These are phyloP conservation scores for Leucosticte australis DNA, from an alignment of 2,113 vertebrate species.

Conservation along the genomic window DNA sequence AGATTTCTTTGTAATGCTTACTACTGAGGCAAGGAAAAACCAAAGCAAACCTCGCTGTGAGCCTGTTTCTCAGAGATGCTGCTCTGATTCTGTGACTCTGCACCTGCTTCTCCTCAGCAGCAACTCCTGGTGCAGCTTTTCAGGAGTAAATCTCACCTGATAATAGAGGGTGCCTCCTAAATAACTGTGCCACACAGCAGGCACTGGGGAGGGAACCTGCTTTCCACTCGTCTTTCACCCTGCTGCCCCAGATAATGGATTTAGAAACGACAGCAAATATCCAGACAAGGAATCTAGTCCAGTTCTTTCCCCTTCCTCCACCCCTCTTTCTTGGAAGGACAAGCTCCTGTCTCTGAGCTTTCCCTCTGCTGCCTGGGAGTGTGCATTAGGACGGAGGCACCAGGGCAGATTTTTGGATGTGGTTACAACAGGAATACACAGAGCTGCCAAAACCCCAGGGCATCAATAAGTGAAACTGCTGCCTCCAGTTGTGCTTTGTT, in stretches of 20 bases:
- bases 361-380: background rate
- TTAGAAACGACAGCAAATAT: conserved; percentile 52
- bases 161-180: background rate
- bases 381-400: background rate
- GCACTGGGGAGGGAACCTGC: conserved; percentile 66
- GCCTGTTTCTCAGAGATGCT: background rate
- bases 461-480: background rate
- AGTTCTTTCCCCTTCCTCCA: conserved; percentile 23
- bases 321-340: conserved; percentile 24
- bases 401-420: background rate
- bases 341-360: background rate
- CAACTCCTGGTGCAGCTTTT: background rate
- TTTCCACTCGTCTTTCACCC: conserved; percentile 61
- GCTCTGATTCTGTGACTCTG: background rate
- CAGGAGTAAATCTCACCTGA: background rate
- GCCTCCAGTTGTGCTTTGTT: background rate
- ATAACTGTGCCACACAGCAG: conserved; percentile 54
- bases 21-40: background rate
- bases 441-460: background rate
- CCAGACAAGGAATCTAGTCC: conserved; percentile 41
- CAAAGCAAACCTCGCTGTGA: background rate
- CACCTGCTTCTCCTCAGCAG: background rate
- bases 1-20: background rate
- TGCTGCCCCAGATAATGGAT: conserved; percentile 67
- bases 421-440: background rate